Evolutionary conservation across 2,113 vertebrate species (phyloP).

Genomic region (Phoenicopterus ruber): DNA sequence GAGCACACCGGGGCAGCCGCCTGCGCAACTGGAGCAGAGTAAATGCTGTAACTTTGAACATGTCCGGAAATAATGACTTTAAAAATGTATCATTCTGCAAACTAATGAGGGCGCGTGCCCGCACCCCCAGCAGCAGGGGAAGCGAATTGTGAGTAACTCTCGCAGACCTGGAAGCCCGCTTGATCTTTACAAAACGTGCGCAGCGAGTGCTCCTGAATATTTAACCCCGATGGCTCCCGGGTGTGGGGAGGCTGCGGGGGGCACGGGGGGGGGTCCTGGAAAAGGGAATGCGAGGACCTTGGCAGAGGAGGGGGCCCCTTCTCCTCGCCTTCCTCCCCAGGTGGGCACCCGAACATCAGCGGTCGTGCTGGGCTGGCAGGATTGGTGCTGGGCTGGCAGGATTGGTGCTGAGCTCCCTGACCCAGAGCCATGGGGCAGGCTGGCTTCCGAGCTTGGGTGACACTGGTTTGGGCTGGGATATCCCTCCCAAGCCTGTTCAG

Average conservation of each 20-base stretch:
- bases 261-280: not conserved
- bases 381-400: not conserved
- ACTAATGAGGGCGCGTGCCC: not conserved
- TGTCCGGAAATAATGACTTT: conserved; percentile 43
- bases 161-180: not conserved
- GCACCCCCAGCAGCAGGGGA: not conserved
- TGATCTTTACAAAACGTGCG: conserved; percentile 17
- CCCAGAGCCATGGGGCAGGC: not conserved
- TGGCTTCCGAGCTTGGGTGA: not conserved
- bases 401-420: not conserved
- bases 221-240: not conserved
- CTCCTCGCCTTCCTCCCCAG: not conserved
- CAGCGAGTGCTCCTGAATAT: not conserved
- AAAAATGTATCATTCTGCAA: conserved; percentile 37
- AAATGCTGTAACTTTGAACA: not conserved
- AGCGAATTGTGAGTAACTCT: not conserved
- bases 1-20: not conserved
- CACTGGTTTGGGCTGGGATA: not conserved
- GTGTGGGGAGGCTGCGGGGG: not conserved
- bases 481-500: not conserved
- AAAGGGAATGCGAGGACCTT: accelerated
- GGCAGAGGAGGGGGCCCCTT: not conserved
- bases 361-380: not conserved
- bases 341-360: not conserved
- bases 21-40: not conserved